These are phyloP conservation scores for Carcinoscorpius rotundicauda DNA, from an alignment of 1,140 invertebrate genomes.

Conservation along the genomic window DNA sequence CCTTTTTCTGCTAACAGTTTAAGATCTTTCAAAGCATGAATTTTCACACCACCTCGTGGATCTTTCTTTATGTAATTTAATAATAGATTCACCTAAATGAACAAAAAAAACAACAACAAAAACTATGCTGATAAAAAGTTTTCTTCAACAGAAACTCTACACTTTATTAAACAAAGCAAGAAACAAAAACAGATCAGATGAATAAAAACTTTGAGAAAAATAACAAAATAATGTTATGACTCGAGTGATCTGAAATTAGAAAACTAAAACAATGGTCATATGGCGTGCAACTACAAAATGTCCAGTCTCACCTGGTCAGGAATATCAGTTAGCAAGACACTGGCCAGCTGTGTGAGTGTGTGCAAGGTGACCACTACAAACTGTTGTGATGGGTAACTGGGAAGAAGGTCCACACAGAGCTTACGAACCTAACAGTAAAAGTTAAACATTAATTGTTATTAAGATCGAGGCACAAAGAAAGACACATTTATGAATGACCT, in stretches of 20 bases:
- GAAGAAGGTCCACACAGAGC: conserved; percentile 66
- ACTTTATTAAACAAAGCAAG: too few relatives aligned
- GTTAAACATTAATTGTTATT: neutral
- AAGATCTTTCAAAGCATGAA: conserved; percentile 58
- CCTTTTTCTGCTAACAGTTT: conserved; percentile 52
- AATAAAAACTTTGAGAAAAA: too few relatives aligned
- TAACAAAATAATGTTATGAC: too few relatives aligned
- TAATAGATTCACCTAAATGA: conserved; percentile 41
- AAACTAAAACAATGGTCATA: too few relatives aligned
- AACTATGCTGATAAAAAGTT: too few relatives aligned
- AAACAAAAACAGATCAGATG: too few relatives aligned
- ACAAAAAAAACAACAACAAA: conserved; percentile 1
- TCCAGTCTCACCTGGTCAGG: conserved; percentile 58
- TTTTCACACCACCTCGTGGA: conserved; percentile 54
- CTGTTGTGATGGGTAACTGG: conserved; percentile 65
- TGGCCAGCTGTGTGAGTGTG: conserved; percentile 74
- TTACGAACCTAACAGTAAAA: conserved; percentile 45
- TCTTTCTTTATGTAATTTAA: conserved; percentile 46
- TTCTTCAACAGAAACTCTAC: too few relatives aligned
- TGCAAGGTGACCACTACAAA: conserved; percentile 76
- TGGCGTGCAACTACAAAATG: too few relatives aligned
- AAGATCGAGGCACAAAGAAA: conserved; percentile 1
- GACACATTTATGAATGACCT: neutral
- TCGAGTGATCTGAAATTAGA: too few relatives aligned
- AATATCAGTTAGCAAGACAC: conserved; percentile 77